phyloP scores from a whole-genome alignment of 2,797 vertebrate genomes.

The Enteromius fasciolatus region DNA sequence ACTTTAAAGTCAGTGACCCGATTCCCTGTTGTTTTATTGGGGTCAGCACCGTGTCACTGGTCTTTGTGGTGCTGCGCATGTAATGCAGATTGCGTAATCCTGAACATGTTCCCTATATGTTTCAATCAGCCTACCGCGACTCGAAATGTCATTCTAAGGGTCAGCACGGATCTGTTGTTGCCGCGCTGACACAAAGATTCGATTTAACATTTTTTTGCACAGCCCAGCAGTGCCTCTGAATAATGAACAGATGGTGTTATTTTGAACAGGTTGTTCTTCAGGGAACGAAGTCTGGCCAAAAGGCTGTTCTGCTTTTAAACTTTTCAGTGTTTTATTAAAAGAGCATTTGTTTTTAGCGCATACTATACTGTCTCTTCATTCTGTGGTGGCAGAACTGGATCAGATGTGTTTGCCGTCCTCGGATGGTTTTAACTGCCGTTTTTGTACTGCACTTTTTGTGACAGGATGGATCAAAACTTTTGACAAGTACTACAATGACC shows the following conservation, averaged over 20 bases:
- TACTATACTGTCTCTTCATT: neutral
- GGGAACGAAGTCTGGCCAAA: constrained; percentile 16
- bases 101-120: constrained; percentile 5
- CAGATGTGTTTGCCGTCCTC: neutral
- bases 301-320: neutral
- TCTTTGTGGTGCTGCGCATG: neutral
- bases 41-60: neutral
- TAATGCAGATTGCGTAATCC: constrained; percentile 8
- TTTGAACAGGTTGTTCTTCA: constrained; percentile 13
- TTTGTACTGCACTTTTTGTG: constrained; percentile 14
- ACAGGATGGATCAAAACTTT: constrained; percentile 98
- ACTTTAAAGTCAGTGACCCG: constrained; percentile 18
- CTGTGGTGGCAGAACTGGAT: neutral
- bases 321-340: constrained; percentile 8
- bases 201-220: neutral
- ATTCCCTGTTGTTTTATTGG: constrained; percentile 33
- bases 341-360: neutral
- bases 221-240: constrained; percentile 17
- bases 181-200: constrained; percentile 29
- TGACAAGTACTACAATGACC: constrained; percentile 96
- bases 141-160: constrained; percentile 9
- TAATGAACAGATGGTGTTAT: constrained; percentile 34
- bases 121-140: constrained; percentile 29
- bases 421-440: neutral
- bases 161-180: constrained; percentile 37